Evolutionary conservation across 2,888 invertebrate genomes (phyloP).

Genomic region (Automeris io): DNA sequence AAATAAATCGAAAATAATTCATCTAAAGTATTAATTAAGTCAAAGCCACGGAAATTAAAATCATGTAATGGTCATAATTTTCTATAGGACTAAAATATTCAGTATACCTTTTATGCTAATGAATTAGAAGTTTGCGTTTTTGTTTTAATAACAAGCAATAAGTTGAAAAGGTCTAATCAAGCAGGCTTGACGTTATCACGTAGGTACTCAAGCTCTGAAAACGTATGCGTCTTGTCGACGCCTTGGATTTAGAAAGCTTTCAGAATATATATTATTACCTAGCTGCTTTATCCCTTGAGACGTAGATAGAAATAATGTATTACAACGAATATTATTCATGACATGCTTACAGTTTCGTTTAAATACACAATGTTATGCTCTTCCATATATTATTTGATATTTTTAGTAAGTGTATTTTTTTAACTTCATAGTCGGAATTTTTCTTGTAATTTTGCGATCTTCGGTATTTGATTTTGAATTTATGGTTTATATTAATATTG

Average conservation of each 20-base stretch:
- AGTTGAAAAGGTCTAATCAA: background rate
- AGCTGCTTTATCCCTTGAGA: slow-evolving; percentile 6
- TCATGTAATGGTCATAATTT: background rate
- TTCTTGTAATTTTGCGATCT: no score
- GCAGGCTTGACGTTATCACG: background rate
- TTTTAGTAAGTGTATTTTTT: no score
- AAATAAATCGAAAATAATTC: no score
- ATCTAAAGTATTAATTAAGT: no score
- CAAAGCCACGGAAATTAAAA: background rate
- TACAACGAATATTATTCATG: background rate
- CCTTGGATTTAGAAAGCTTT: background rate
- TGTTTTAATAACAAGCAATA: background rate
- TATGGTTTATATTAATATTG: no score
- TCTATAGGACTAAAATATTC: background rate
- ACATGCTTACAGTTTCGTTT: no score
- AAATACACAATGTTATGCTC: no score
- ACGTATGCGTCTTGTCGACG: background rate
- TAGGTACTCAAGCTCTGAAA: background rate
- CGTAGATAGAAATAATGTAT: background rate
- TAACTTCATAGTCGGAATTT: no score
- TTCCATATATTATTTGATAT: no score
- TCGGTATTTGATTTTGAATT: no score
- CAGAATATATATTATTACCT: background rate
- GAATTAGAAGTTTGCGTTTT: slow-evolving; percentile 1
- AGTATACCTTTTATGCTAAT: background rate